Conservation (phyloP, 2,888 invertebrate genomes). For the Didymodactylos carnosus region DNA sequence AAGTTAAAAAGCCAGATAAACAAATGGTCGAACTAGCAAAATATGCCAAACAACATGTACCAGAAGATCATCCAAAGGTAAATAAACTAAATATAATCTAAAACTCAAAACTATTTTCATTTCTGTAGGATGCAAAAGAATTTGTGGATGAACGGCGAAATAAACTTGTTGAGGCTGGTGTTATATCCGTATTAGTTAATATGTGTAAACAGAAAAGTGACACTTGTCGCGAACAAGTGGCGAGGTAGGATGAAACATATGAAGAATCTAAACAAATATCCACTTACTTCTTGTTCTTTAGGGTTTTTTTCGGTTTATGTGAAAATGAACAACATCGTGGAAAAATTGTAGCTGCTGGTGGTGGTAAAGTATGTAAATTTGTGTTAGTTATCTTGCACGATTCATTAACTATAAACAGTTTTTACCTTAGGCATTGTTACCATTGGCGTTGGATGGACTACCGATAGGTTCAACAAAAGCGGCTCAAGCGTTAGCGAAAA, state of each 20-base stretch:
- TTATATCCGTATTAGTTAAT: constrained; percentile 67
- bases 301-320: constrained; percentile 6
- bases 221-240: constrained; percentile 70
- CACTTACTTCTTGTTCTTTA: neutral
- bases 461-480: constrained; percentile 65
- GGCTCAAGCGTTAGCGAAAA: constrained; percentile 72
- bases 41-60: constrained; percentile 95
- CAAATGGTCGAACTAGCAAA: constrained; percentile 93
- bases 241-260: constrained; percentile 16
- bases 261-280: neutral
- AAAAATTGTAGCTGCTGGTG: constrained; percentile 12
- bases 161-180: constrained; percentile 59
- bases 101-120: too few relatives aligned
- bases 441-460: constrained; percentile 62
- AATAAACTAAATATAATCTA: too few relatives aligned
- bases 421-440: constrained; percentile 47
- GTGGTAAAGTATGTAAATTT: neutral
- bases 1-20: constrained; percentile 80
- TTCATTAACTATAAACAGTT: neutral
- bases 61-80: constrained; percentile 56
- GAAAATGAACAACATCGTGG: constrained; percentile 16
- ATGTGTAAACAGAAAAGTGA: constrained; percentile 77
- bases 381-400: neutral
- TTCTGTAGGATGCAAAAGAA: constrained; percentile 38
- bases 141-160: constrained; percentile 55